Conservation (phyloP, 2,888 invertebrate genomes). For the Ypsolopha sequella region DNA sequence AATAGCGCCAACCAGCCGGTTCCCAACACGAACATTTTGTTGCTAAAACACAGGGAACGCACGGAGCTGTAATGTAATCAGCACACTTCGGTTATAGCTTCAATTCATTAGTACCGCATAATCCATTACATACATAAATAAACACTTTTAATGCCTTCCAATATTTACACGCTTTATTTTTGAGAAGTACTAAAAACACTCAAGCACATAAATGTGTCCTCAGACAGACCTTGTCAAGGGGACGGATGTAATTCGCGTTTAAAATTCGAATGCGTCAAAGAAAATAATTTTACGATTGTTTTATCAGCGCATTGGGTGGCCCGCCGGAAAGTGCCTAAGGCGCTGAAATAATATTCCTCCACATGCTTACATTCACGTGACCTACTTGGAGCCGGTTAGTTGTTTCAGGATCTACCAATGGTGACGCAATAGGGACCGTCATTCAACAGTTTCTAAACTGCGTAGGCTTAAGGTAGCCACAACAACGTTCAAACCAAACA, state of each 20-base stretch:
- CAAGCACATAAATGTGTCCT: too few relatives aligned
- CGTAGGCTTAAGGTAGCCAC: constrained; percentile 18
- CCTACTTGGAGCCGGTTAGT: constrained; percentile 49
- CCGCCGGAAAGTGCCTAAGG: background rate
- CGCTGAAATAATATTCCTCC: constrained; percentile 46
- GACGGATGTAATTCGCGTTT: background rate
- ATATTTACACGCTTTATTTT: too few relatives aligned
- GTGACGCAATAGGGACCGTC: constrained; percentile 43
- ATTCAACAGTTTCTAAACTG: constrained; percentile 20
- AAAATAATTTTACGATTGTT: background rate
- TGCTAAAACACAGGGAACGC: constrained; percentile 42
- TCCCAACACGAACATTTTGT: constrained; percentile 43
- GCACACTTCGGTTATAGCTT: too few relatives aligned
- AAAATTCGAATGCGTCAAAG: background rate
- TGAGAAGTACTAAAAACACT: too few relatives aligned
- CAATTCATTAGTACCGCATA: too few relatives aligned
- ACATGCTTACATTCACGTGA: constrained; percentile 39
- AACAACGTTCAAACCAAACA: background rate
- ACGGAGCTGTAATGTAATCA: constrained; percentile 30
- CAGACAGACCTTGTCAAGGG: too few relatives aligned
- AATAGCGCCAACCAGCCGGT: constrained; percentile 62
- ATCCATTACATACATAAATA: too few relatives aligned
- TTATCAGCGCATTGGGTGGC: background rate
- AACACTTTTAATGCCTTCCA: too few relatives aligned
- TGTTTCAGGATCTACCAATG: constrained; percentile 32